These are phyloP conservation scores for Menidia beryllina DNA, from an alignment of 2,113 vertebrate genomes.

Conservation along the genomic window DNA sequence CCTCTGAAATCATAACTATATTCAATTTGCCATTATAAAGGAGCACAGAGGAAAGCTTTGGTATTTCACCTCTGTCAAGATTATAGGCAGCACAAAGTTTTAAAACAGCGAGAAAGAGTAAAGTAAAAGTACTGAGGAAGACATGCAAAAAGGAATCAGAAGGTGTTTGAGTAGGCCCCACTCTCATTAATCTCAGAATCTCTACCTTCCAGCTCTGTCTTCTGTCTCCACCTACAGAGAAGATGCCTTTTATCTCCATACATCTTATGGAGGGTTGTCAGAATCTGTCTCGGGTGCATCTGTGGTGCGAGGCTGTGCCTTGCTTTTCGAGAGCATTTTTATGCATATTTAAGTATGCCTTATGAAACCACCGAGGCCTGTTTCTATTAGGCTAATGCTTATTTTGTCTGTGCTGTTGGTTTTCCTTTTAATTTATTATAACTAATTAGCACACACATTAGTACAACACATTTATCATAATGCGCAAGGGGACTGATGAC, in stretches of 20 bases:
- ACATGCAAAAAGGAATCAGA: constrained; percentile 26
- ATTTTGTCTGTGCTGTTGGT: constrained; percentile 22
- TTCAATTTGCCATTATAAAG: constrained; percentile 37
- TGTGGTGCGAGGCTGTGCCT: constrained; percentile 20
- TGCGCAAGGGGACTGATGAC: neutral
- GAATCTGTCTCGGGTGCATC: constrained; percentile 47
- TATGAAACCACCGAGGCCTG: constrained; percentile 22
- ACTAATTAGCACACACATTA: neutral
- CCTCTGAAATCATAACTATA: constrained; percentile 30
- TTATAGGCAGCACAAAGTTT: constrained; percentile 38
- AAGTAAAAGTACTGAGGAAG: constrained; percentile 29
- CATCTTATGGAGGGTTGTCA: constrained; percentile 61
- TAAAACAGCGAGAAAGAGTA: constrained; percentile 27
- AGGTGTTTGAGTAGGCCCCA: constrained; percentile 47
- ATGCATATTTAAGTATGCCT: constrained; percentile 41
- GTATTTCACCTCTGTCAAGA: constrained; percentile 31
- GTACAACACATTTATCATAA: neutral
- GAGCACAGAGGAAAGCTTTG: constrained; percentile 15
- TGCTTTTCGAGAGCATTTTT: constrained; percentile 31
- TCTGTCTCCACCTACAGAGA: constrained; percentile 60
- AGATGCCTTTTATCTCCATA: constrained; percentile 65
- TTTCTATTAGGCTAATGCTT: constrained; percentile 13
- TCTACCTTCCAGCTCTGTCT: constrained; percentile 49
- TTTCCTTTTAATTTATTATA: neutral
- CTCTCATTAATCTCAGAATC: constrained; percentile 55